Conservation (phyloP, 2,888 invertebrate species). For the Protophormia terraenovae region DNA sequence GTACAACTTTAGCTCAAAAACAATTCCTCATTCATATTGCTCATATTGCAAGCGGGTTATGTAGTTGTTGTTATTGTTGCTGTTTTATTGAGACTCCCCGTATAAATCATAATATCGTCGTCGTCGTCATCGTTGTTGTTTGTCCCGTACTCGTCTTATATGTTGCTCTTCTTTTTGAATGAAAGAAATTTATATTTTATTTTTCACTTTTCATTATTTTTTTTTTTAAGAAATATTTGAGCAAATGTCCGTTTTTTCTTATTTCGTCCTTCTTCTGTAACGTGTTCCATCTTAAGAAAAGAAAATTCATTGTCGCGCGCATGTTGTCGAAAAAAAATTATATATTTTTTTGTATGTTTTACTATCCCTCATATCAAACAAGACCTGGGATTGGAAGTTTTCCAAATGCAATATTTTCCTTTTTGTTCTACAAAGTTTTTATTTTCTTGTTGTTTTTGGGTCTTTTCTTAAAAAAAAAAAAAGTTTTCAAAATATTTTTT, state of each 20-base stretch:
- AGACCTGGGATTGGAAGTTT: constrained; percentile 79
- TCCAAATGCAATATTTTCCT: constrained; percentile 75
- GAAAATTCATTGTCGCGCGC: constrained; percentile 68
- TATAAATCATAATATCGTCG: constrained; percentile 64
- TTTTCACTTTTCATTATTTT: too few species aligned
- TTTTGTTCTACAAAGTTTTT: constrained; percentile 70
- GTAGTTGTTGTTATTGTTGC: constrained; percentile 15
- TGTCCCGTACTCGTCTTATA: constrained; percentile 35
- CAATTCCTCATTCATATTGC: constrained; percentile 46
- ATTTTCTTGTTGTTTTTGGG: constrained; percentile 39
- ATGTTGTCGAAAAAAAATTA: constrained; percentile 61
- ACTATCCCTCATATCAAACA: constrained; percentile 37
- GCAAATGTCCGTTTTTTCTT: constrained; percentile 61
- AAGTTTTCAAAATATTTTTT: constrained; percentile 12
- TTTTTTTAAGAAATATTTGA: constrained; percentile 32
- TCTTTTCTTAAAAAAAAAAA: constrained; percentile 69
- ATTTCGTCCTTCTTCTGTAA: constrained; percentile 43
- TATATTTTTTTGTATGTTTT: constrained; percentile 30
- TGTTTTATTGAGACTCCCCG: constrained; percentile 44
- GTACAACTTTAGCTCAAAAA: constrained; percentile 43
- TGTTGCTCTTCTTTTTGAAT: constrained; percentile 26
- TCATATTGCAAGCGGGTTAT: constrained; percentile 25
- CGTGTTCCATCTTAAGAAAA: constrained; percentile 59
- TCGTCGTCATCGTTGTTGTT: constrained; percentile 43
- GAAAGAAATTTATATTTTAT: constrained; percentile 24